phyloP scores from a whole-genome alignment of 2,888 invertebrate species.

The Perizoma affinitatum region DNA sequence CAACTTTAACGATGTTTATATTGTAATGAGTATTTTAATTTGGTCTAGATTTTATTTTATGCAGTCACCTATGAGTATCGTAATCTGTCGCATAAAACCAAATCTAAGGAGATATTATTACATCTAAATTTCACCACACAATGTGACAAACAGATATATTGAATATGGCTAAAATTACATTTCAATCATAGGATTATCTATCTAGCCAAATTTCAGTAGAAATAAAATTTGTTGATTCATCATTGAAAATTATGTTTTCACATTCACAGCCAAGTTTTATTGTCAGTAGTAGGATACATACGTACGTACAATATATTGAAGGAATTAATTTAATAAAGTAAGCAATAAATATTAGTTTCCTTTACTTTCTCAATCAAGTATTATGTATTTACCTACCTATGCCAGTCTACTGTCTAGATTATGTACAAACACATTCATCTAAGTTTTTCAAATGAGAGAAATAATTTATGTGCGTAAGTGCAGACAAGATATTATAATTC shows the following conservation, averaged over 20 bases:
- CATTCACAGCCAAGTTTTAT: background rate
- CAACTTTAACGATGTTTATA: constrained; percentile 30
- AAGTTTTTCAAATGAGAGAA: too few species aligned
- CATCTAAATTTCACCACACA: too few species aligned
- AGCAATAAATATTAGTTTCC: too few species aligned
- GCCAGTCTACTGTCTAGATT: background rate
- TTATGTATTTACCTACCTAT: background rate
- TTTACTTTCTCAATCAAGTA: background rate
- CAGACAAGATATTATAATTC: background rate
- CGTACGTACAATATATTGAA: background rate
- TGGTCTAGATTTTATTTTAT: constrained; percentile 35
- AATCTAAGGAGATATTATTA: constrained; percentile 6
- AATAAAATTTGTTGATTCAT: background rate
- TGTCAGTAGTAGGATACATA: background rate
- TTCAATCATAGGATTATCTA: too few species aligned
- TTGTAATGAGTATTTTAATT: constrained; percentile 37
- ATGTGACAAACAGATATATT: too few species aligned
- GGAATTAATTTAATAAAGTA: background rate
- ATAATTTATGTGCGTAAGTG: too few species aligned
- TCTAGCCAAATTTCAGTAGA: background rate
- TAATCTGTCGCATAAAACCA: constrained; percentile 6
- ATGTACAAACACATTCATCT: too few species aligned
- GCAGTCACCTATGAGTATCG: too few species aligned
- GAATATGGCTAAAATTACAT: too few species aligned
- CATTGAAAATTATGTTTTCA: background rate